Evolutionary conservation across 92 coral and sea anemone genomes (phyloP).

Genomic region (Meandrina meandrites): DNA sequence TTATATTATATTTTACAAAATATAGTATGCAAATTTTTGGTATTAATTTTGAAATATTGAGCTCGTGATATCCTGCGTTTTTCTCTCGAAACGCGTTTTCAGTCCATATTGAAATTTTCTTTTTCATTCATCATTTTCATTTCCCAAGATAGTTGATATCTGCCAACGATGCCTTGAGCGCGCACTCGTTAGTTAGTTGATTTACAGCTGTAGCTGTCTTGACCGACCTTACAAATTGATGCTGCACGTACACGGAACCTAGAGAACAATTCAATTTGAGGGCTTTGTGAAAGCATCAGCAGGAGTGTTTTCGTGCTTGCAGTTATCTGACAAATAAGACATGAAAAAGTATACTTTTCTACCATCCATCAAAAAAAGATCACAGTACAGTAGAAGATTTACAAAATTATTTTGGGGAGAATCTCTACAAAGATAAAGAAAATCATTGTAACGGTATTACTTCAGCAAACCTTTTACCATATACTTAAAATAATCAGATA

Average conservation of each 20-base stretch:
- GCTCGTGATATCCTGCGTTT: slow-evolving; percentile 7
- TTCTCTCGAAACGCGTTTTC: neutral
- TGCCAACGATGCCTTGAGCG: neutral
- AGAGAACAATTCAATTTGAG: slow-evolving; percentile 17
- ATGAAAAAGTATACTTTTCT: neutral
- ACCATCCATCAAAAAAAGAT: neutral
- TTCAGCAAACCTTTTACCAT: neutral
- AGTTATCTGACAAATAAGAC: neutral
- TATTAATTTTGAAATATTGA: neutral
- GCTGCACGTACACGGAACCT: slow-evolving; percentile 12
- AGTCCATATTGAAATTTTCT: neutral
- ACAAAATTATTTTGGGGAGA: neutral
- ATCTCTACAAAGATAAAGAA: neutral
- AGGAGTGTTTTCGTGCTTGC: slow-evolving; percentile 2
- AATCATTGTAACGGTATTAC: neutral
- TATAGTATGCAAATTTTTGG: slow-evolving; percentile 14
- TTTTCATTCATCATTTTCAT: neutral
- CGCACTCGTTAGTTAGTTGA: neutral
- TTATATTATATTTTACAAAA: neutral
- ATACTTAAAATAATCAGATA: neutral
- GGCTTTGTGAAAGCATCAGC: slow-evolving; percentile 9
- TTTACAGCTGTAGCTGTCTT: neutral
- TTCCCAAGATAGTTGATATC: neutral
- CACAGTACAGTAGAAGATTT: neutral
- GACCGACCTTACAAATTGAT: neutral